Evolutionary conservation across 2,113 vertebrate species (phyloP).

Genomic region (Syrmaticus mikado): DNA sequence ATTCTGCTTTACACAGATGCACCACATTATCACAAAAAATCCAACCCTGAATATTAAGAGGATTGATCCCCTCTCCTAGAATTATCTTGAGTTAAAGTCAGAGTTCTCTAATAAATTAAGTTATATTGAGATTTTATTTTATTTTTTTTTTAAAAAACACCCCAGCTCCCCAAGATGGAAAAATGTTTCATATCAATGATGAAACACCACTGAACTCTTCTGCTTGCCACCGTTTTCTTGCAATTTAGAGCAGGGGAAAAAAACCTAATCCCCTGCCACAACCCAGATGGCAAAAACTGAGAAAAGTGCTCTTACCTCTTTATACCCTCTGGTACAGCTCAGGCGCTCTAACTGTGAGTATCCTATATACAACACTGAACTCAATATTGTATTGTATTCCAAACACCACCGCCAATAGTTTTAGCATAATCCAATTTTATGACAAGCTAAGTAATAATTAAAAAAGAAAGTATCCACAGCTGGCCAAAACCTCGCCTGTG

Average conservation of each 20-base stretch:
- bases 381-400: background rate
- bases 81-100: background rate
- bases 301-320: conserved; percentile 23
- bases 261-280: conserved; percentile 13
- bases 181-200: background rate
- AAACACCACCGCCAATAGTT: conserved; percentile 11
- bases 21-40: background rate
- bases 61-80: rapidly evolving
- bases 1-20: background rate
- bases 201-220: background rate
- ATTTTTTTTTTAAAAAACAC: too few species aligned
- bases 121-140: background rate
- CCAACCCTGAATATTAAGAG: background rate
- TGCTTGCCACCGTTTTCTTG: background rate
- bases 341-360: background rate
- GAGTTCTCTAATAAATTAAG: background rate
- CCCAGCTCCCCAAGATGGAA: background rate
- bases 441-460: conserved; percentile 54
- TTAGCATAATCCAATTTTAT: conserved; percentile 53
- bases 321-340: conserved; percentile 24
- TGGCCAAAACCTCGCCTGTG: conserved; percentile 35
- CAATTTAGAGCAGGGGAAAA: background rate
- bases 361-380: background rate
- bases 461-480: conserved; percentile 49
- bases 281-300: conserved; percentile 43